These are phyloP conservation scores for Trypoxylon attenuatum DNA, from an alignment of 2,888 invertebrate species.

Conservation along the genomic window DNA sequence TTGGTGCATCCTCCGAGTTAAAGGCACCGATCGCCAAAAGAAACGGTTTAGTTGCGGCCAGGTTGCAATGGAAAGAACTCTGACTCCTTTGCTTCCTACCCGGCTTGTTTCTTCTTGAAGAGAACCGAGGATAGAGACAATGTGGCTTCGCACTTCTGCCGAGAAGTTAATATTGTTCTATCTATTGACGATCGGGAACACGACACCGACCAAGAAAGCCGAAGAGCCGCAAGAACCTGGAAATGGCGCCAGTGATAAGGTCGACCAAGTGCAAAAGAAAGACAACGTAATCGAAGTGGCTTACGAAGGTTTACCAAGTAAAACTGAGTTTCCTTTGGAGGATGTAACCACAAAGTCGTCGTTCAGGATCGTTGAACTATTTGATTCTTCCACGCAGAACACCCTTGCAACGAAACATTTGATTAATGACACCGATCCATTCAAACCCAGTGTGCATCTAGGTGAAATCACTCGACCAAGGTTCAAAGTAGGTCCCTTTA, in stretches of 20 bases:
- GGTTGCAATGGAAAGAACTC: constrained; percentile 30
- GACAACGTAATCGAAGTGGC: background rate
- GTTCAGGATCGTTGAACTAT: background rate
- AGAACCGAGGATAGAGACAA: background rate
- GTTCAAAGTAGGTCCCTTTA: constrained; percentile 46
- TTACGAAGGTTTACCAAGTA: background rate
- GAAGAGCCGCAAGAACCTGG: background rate
- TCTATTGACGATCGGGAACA: background rate
- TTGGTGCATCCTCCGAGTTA: constrained; percentile 46
- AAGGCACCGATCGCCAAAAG: constrained; percentile 48
- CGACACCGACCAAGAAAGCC: too few relatives aligned
- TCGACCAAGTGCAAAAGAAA: background rate
- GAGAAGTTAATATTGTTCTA: background rate
- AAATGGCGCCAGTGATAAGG: fast-evolving
- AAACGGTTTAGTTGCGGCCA: constrained; percentile 55
- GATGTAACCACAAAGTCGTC: constrained; percentile 1
- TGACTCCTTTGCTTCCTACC: background rate
- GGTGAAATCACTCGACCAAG: constrained; percentile 56
- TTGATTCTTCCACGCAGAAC: background rate
- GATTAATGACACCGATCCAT: constrained; percentile 12
- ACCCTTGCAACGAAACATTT: background rate
- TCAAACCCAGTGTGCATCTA: constrained; percentile 62
- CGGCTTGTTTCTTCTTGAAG: background rate
- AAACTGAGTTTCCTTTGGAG: background rate
- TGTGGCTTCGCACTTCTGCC: background rate